Base-by-base conservation (phyloP, 2,888 invertebrate genomes). In the Mongoloraphidia duomilia region DNA sequence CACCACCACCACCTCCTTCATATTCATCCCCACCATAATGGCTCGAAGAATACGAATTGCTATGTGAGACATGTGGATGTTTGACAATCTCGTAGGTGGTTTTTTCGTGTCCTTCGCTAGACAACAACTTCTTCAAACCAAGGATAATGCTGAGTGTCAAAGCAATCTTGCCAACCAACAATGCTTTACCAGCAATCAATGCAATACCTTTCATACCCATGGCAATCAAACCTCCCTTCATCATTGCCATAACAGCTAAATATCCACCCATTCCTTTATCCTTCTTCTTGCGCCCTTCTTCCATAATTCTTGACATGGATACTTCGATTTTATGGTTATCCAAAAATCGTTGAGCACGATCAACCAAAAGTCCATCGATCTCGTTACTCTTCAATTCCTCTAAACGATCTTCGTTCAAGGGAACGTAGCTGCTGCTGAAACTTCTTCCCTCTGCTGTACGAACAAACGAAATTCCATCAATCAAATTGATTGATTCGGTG, bases 71-170 rank as follows among this genome's bases (percentile, higher is more conserved):
- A 60, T 84, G 82, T n/a, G 88, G 89, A 66, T 87, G 83, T 64
- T 88, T 88, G 47, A 89, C 82, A 56, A 89, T 86, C 67, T 89
- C 88, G 56, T 87, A 83, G 6, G 87, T 87, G 1, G 86, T 87
- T 65, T 85, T 85, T 59, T 86, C 84, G 51, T 80, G 77, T 13
- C 79, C 77, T 53, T 80, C 82, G 17, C 70, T 66, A 8, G 79
- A 76, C 34, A 88, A 77, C 35, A 89, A 69, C 59, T 87, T 86
- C 71, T 88, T 88, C 47, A 89, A 68, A 0, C 84, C 88, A 56
- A 89, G 80, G 54, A 89, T 82, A 17, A 82, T 82, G 53, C 84
- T 83, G 49, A 89, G 71, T 50, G 88, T 72, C 34, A 90, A 68
- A 34, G 89, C 89, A 63, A 89, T 84, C 71, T 90, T 90, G 58